phyloP scores from a whole-genome alignment of 2,113 vertebrate genomes.

The Tragulus kanchil region DNA sequence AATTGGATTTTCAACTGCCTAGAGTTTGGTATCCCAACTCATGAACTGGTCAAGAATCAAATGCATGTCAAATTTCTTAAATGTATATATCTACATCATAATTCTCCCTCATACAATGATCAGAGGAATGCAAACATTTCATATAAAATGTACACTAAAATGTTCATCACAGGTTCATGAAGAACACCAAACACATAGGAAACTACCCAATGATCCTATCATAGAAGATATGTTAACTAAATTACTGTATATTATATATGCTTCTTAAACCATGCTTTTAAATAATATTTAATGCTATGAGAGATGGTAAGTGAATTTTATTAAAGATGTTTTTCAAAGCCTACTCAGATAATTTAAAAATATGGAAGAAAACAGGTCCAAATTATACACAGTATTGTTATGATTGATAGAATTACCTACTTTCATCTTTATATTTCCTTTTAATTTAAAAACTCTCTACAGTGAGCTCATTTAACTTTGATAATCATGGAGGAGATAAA shows the following conservation, averaged over 20 bases:
- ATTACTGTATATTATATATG: neutral
- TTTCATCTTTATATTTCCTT: neutral
- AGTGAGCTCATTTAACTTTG: neutral
- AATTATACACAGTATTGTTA: neutral
- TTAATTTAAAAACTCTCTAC: neutral
- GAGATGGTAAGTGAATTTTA: neutral
- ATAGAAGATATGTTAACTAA: neutral
- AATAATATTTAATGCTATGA: neutral
- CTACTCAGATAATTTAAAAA: neutral
- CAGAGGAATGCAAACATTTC: neutral
- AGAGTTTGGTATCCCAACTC: neutral
- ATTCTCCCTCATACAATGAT: neutral
- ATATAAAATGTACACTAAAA: conserved; percentile 10
- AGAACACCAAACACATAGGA: neutral
- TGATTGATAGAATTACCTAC: neutral
- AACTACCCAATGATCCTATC: neutral
- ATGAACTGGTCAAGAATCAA: neutral
- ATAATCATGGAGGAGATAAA: conserved; percentile 28
- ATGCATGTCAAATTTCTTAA: too few relatives aligned
- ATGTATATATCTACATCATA: neutral
- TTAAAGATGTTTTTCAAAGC: neutral
- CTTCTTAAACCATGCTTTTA: conserved; percentile 3
- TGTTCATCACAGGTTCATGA: neutral
- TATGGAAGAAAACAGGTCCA: neutral
- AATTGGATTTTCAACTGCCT: neutral